Evolutionary conservation across 2,797 vertebrate genomes (phyloP).

Genomic region (Rhinichthys osculus): DNA sequence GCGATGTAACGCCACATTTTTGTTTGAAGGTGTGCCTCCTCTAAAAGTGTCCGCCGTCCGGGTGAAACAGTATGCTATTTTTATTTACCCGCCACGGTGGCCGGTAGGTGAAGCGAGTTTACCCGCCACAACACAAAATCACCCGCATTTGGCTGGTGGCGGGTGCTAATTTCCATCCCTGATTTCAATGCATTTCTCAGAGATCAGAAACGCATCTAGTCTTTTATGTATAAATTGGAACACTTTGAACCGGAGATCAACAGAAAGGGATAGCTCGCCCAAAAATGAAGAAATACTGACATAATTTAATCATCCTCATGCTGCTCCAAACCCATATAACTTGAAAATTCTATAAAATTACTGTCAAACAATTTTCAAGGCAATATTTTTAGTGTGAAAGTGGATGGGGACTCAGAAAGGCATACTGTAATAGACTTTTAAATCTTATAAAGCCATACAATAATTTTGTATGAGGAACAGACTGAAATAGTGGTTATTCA

Average conservation of each 20-base stretch:
- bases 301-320: not conserved
- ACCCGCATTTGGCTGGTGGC: no score
- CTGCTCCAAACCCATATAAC: not conserved
- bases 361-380: not conserved
- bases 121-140: no score
- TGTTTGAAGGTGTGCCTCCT: no score
- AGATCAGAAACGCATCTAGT: not conserved
- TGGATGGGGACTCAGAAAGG: not conserved
- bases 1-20: no score
- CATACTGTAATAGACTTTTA: not conserved
- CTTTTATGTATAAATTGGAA: not conserved
- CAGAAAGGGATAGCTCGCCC: not conserved
- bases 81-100: no score
- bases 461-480: not conserved
- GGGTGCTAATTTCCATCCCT: no score
- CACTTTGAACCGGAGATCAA: constrained; percentile 3
- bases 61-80: no score
- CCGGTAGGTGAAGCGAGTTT: no score
- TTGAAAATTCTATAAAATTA: not conserved
- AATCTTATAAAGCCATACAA: not conserved
- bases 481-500: not conserved
- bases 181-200: not conserved
- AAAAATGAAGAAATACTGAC: not conserved
- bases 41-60: no score
- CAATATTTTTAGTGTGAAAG: not conserved